Evolutionary conservation across 1,140 invertebrate species (phyloP), one percentile per base, ranked within the genome.

Genomic region (Lucilia sericata): DNA sequence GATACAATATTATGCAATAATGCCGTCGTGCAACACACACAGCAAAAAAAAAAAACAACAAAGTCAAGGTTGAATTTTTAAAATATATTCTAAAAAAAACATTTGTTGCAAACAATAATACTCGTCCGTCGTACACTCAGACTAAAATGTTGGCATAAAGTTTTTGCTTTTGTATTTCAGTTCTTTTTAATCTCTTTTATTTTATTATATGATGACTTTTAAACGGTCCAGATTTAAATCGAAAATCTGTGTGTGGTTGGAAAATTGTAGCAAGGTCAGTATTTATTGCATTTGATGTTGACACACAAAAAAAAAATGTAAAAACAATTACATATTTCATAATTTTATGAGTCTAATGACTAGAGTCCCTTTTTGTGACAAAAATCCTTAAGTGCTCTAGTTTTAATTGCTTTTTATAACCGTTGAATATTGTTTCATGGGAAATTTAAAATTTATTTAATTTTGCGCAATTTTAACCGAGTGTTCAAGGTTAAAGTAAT

Each of bases 191-290:
- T 42, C 42, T 42, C 42, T 42, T 42, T 42, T 42, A 42, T 10
- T 42, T 42, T 42, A 36, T 36, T 36, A 4, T 36, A 42, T 42
- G 42, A 42, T 42, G 42, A 42, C 42, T 42, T 42, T 42, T 42
- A 42, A 42, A 42, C 42, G 10, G 5, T 7, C 42, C 7, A 5
- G 55, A 60, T 60, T 60, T 60, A n/a, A 7, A 60, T 17, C 14
- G n/a, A 14, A 1, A n/a, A 8, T 30, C 25, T 60, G 36, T 78
- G 34, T 78, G 75, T 78, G 34, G 34, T 78, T 78, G 75, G 17
- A 47, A 78, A 78, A 78, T n/a, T 78, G 36, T 78, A 42, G 36
- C 75, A 78, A 78, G 75, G 75, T 78, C 75, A 78, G 5, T 42
- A 34, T 78, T 42, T 42, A 42, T 42, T 42, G 10, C 36, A 36